A percentile compares a stretch with the other conserved stretches of the same genome.
phyloP scores from a whole-genome alignment of 2,113 vertebrate species.

The Cavia porcellus region DNA sequence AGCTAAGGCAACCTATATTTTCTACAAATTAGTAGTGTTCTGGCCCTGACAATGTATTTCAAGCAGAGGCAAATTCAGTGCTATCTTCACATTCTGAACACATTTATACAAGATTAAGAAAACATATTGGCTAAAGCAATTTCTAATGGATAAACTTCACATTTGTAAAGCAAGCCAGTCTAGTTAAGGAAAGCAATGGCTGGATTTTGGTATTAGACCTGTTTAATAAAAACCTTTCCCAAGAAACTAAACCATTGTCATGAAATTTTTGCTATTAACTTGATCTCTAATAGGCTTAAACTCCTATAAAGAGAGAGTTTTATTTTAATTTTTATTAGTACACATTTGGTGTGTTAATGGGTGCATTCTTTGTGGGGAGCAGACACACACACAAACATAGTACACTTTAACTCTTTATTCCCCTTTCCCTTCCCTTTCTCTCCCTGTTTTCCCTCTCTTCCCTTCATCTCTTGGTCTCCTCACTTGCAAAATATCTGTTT shows the following conservation, averaged over 20 bases:
- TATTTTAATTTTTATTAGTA: not conserved
- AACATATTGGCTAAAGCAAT: not conserved
- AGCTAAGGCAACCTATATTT: not conserved
- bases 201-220: not conserved
- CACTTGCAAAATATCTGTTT: not conserved
- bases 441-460: not conserved
- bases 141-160: not conserved
- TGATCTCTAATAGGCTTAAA: not conserved
- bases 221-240: not conserved
- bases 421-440: not conserved
- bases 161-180: not conserved
- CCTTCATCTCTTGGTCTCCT: not conserved
- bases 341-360: not conserved
- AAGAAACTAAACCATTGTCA: not conserved
- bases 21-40: not conserved
- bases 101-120: not conserved
- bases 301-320: not conserved
- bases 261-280: not conserved
- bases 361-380: not conserved
- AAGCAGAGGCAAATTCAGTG: conserved; percentile 15
- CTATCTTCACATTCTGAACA: not conserved
- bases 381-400: no score
- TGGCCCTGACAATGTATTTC: not conserved
- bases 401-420: not conserved
- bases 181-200: not conserved